Percentiles rank a stretch among this genome's conserved stretches.
Conservation (phyloP, 2,113 vertebrate species). For the Fregata magnificens region DNA sequence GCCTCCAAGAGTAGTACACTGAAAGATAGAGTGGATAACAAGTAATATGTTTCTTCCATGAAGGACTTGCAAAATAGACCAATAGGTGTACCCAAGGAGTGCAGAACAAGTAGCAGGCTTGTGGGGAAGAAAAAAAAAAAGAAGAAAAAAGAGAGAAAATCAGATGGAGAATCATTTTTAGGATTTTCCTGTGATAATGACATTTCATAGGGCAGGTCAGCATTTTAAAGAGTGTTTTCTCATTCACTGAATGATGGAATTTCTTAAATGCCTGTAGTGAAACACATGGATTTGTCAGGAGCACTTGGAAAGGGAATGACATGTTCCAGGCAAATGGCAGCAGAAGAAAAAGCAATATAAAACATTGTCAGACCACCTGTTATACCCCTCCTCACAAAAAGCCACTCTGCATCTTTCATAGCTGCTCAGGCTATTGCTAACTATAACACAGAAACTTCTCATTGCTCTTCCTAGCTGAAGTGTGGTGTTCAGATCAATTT, state of each 20-base stretch:
- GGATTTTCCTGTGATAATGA: background rate
- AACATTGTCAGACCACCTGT: background rate
- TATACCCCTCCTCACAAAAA: background rate
- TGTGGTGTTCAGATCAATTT: background rate
- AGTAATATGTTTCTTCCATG: background rate
- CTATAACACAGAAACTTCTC: background rate
- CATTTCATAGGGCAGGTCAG: background rate
- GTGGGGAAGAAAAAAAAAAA: too few species aligned
- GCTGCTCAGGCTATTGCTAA: background rate
- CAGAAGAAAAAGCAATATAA: background rate
- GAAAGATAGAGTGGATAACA: background rate
- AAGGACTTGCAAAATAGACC: background rate
- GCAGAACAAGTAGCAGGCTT: background rate
- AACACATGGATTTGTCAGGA: background rate
- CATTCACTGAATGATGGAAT: background rate
- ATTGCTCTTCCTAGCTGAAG: background rate
- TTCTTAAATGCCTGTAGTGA: background rate
- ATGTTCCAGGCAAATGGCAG: background rate
- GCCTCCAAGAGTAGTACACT: background rate
- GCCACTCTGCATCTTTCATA: background rate
- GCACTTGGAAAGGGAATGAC: background rate
- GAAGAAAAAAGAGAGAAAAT: background rate
- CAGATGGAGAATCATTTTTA: background rate
- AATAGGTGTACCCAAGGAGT: background rate
- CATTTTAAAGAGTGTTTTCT: background rate